Base-by-base conservation (phyloP, 2,797 vertebrate genomes). In the Sarcophilus harrisii region DNA sequence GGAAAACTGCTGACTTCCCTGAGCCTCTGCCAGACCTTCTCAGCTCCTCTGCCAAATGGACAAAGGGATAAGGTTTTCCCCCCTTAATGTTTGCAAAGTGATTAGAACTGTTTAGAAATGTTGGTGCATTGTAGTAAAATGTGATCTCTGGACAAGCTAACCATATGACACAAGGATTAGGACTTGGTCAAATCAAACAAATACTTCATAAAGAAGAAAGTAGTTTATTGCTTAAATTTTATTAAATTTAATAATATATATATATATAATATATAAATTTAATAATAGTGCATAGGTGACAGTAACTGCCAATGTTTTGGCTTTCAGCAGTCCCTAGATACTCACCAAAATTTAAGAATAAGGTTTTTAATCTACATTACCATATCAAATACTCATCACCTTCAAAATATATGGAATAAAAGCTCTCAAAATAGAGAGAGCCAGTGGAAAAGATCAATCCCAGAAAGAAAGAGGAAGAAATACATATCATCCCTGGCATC, bases 11-110 rank as follows among this genome's bases (percentile, higher is more conserved):
- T 90, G 60, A 24, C n/a, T 90, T 92, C 12, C 93, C 45, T 11
- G 24, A 57, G 55, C 57, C 54, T 49, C 90, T 1, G 27, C 45
- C n/a, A 38, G 14, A 55, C 81, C 8, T 49, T 93, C 13, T 60
- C 73, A 87, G 9, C 73, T 87, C 73, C 73, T 87, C 73, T 87
- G 38, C 1, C 54, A 90, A 91, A 60, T 4, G 49, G 30, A 59
- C 27, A 27, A 73, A 32, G 62, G 57, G 55, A n/a, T 60, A 18
- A 54, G 14, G 38, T 66, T 52, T 52, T 95, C 57, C 16, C n/a
- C 96, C 93, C 58, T 94, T 93, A 94, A 87, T 95, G 49, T 52
- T 55, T 92, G 54, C 28, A n/a, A 92, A 94, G 16, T 57, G 94
- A 93, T 94, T 92, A 87, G 58, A 87, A 66, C 57, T 94, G 73